Conservation (phyloP, 2,113 vertebrate species). For the Salvator merianae region DNA sequence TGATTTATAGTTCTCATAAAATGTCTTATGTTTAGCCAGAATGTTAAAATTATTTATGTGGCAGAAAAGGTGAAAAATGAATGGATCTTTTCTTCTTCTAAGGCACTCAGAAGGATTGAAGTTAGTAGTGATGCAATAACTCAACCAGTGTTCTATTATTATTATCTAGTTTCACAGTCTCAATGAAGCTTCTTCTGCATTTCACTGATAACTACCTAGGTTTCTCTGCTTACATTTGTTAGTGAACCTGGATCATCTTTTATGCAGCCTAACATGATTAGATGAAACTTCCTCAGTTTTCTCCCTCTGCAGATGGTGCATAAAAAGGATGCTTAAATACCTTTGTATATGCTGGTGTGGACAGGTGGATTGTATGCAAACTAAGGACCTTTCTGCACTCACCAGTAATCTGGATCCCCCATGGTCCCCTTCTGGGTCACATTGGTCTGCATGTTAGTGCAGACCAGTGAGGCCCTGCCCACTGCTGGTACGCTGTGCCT, state of each 20-base stretch:
- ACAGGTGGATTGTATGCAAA: background rate
- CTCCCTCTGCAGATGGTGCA: background rate
- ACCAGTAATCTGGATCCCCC: too few species aligned
- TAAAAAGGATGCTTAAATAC: background rate
- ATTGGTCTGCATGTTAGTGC: too few species aligned
- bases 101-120: background rate
- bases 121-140: slow-evolving; percentile 28
- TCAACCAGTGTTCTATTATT: background rate
- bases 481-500: too few species aligned
- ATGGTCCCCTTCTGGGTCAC: too few species aligned
- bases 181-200: background rate
- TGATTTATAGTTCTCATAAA: slow-evolving; percentile 67
- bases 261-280: accelerated
- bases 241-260: background rate
- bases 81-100: slow-evolving; percentile 14
- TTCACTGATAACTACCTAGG: background rate
- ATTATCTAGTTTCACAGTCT: slow-evolving; percentile 35
- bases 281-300: background rate
- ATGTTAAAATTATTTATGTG: slow-evolving; percentile 1
- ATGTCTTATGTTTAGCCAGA: slow-evolving; percentile 19
- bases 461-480: too few species aligned
- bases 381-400: too few species aligned
- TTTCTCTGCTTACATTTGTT: slow-evolving; percentile 25
- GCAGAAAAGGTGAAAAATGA: slow-evolving; percentile 38
- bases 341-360: background rate